Evolutionary conservation across 2,113 vertebrate genomes (phyloP).

Genomic region (Ammodramus savannarum): DNA sequence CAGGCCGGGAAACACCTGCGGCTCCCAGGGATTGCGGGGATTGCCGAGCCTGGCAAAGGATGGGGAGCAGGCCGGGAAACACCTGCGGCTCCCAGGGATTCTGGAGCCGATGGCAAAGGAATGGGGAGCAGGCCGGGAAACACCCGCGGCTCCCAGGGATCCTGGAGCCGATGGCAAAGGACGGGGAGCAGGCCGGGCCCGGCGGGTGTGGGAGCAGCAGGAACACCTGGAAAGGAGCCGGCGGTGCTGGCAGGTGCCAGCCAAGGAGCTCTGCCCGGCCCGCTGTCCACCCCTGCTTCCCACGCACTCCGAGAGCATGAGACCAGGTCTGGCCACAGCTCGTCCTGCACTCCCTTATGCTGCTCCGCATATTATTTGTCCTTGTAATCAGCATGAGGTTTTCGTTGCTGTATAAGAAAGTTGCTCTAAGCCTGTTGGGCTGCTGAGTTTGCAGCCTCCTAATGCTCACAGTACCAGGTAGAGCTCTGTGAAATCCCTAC

Average conservation of each 20-base stretch:
- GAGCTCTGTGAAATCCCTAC: neutral
- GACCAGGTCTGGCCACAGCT: neutral
- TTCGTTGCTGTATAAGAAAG: neutral
- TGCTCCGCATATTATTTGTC: neutral
- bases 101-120: too few species aligned
- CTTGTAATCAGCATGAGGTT: neutral
- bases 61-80: too few species aligned
- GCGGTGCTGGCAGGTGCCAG: too few species aligned
- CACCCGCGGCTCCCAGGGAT: too few species aligned
- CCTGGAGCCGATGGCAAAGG: too few species aligned
- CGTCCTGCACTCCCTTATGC: neutral
- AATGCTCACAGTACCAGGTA: neutral
- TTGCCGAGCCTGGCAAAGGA: accelerated
- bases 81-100: too few species aligned
- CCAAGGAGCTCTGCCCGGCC: neutral
- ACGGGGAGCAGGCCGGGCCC: too few species aligned
- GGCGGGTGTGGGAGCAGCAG: neutral
- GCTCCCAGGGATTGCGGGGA: too few species aligned
- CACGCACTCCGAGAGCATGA: neutral
- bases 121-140: too few species aligned
- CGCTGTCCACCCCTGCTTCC: neutral
- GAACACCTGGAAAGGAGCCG: neutral
- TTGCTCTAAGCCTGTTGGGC: neutral
- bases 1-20: too few species aligned
- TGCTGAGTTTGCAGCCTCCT: neutral